These are phyloP conservation scores for Ispidina picta DNA, from an alignment of 2,797 vertebrate species.

Conservation along the genomic window DNA sequence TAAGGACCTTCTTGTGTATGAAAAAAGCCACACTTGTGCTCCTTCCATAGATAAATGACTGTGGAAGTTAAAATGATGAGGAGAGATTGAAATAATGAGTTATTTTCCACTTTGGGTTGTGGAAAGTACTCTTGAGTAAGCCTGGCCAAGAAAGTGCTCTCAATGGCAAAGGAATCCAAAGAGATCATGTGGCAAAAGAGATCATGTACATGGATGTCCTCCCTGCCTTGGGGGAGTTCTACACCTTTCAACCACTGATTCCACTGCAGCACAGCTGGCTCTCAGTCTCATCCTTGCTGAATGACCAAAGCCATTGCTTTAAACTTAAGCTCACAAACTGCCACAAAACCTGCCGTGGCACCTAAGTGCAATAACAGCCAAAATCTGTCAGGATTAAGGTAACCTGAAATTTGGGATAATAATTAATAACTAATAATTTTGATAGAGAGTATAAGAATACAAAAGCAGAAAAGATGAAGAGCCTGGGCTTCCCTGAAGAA, in stretches of 20 bases:
- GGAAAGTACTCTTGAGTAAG: not conserved
- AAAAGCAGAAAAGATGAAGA: not conserved
- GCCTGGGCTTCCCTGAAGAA: not conserved
- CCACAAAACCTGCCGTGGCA: not conserved
- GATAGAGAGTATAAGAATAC: not conserved
- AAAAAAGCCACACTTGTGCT: rapidly evolving
- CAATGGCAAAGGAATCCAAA: not conserved
- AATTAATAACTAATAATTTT: not conserved
- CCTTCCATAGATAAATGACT: not conserved
- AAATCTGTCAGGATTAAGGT: not conserved
- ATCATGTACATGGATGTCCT: not conserved
- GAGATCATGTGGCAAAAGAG: too few species aligned
- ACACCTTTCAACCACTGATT: not conserved
- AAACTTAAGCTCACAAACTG: not conserved
- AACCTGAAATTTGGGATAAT: not conserved
- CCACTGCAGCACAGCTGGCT: not conserved
- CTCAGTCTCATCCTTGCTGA: not conserved
- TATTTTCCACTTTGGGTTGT: not conserved
- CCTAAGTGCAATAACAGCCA: rapidly evolving
- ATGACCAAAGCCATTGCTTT: not conserved
- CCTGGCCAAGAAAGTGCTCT: not conserved
- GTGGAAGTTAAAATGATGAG: not conserved
- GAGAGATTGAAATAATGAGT: not conserved
- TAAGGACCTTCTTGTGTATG: not conserved
- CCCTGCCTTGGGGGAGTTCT: not conserved